Base-by-base conservation (phyloP, 2,797 vertebrate genomes). In the Sebastes diaconus region DNA sequence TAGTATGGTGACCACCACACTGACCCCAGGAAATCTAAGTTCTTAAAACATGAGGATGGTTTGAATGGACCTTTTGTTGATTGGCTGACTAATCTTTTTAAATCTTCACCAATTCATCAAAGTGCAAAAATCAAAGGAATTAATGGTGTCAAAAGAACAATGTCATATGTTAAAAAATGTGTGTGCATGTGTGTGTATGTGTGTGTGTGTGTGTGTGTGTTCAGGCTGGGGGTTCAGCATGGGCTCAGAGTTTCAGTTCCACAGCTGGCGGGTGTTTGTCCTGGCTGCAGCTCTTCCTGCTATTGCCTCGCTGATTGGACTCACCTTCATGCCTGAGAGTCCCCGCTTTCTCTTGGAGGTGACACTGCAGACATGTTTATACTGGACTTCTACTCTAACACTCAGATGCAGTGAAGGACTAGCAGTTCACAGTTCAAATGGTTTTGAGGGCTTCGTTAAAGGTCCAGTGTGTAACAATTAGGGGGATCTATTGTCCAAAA, bases 161-260 rank as follows among this genome's bases (percentile, higher is more conserved):
- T 50, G 46, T 50, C 18, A 29, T 63, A 36, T 87, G 78, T 68
- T 46, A 18, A 46, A 46, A 46, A 46, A 20, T 79, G 22, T 76
- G 9, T 80, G 32, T 76, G 29, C 87, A 70, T 65, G 70, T 89
- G 24, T 70, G 22, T 74, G 42, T 54, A 25, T 87, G 79, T 67
- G 84, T 71, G 24, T 67, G 69, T 75, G 32, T 63, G 32, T 64
- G 32, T 57, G 27, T 71, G 50, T 74, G 24, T 87, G 68, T 66
- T 63, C 89, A 99, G 98, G 98, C 63, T 99, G 98, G 98, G 98
- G 98, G 8, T 98, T 99, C 95, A 98, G 97, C 73, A 99, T 99
- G 98, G 98, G 98, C 58, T 95, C 96, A 68, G 96, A 95, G 83
- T 97, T 98, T 83, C 98, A 99, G 92, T 98, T 98, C 94, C 98